Evolutionary conservation across 2,797 vertebrate genomes (phyloP).

Genomic region (Malurus splendens): DNA sequence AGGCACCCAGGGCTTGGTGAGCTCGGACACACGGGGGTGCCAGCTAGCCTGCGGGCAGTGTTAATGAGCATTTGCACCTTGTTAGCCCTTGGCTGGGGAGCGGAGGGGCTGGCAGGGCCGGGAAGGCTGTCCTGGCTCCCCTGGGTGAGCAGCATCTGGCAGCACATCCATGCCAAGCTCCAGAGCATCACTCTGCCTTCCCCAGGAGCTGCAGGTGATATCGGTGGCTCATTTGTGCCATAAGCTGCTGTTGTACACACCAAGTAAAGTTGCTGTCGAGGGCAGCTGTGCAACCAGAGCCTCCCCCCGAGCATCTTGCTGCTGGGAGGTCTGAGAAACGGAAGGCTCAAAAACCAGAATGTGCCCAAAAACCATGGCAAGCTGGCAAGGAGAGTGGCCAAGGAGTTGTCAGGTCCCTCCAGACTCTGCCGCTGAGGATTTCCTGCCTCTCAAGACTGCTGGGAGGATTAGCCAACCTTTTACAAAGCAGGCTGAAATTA

Average conservation of each 20-base stretch:
- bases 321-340: neutral
- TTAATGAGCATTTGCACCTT: neutral
- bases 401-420: neutral
- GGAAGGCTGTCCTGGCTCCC: neutral
- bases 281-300: neutral
- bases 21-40: neutral
- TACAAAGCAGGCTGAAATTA: conserved; percentile 9
- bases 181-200: neutral
- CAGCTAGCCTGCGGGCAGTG: neutral
- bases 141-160: neutral
- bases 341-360: accelerated
- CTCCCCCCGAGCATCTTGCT: neutral
- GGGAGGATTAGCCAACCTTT: neutral
- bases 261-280: no score
- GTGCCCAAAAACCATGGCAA: neutral
- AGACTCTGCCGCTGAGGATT: neutral
- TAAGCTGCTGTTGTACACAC: neutral
- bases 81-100: neutral
- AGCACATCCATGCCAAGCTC: neutral
- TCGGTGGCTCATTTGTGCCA: accelerated
- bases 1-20: accelerated
- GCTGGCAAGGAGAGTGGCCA: neutral
- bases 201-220: neutral
- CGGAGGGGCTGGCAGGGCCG: neutral
- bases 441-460: neutral